Base-by-base conservation (phyloP, 2,797 vertebrate species). In the Taenioides sp. region DNA sequence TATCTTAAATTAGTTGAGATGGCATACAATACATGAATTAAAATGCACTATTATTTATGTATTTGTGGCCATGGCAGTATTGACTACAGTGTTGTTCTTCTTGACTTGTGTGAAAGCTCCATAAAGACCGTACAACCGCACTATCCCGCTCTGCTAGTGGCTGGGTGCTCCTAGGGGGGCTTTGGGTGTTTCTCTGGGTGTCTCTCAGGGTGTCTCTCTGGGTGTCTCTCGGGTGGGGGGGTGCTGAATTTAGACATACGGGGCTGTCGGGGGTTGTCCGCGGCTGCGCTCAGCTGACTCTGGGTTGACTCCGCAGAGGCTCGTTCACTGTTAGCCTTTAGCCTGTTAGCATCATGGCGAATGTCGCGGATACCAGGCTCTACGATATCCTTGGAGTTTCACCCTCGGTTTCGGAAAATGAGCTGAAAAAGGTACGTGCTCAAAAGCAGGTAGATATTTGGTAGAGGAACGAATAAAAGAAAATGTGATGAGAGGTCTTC, bases 361-460 rank as follows among this genome's bases (percentile, higher is more conserved):
- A 94, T 90, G 97, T 97, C 82, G 96, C 87, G 83, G 97, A 98
- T 82, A 98, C 96, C 20, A 97, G 97, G 89, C 94, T 99, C 6
- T 98, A 99, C 88, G 97, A 98, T 86, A 96, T 98, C 82, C 95
- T 98, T 66, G 96, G 97, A 66, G 96, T 98, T 74, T 95, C 95
- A 31, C 95, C 97, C 1, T 95, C 96, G 58, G 95, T 96, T 82
- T 94, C 94, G 67, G 97, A 98, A 89, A 98, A 97, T 81, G 97
- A 98, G 67, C 95, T 99, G 0, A 98, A 98, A 87, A 98, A 98
- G 97, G 97, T 97, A 88, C 0, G 69, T 47, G 6, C 0, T 1
- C 10, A 14, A 65, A 67, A 63, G 5, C 9, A 20, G 31, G 12
- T 28, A 0, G 0, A 1, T 0, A 7, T 61, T 50, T 1, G 69